Conservation (phyloP, 30 jellyfish, hydroid and myxozoan species). For the Aurelia aurita region DNA sequence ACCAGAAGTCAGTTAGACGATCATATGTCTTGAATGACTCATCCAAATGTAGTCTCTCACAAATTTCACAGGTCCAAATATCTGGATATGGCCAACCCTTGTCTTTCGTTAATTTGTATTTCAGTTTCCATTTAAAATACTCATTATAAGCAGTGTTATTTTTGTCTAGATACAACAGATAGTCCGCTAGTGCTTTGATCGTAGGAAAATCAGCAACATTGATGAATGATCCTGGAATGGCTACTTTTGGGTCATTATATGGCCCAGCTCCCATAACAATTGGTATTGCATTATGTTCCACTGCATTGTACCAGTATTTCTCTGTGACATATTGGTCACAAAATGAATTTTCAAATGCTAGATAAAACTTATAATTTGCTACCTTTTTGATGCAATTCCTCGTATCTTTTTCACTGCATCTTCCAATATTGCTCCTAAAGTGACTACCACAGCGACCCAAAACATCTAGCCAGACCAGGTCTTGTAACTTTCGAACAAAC, state of each 20-base stretch:
- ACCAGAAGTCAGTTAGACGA: conserved; percentile 34
- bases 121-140: conserved; percentile 61
- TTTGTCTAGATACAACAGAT: conserved; percentile 44
- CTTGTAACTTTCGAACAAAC: conserved; percentile 31
- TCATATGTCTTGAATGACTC: not conserved
- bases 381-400: conserved; percentile 32
- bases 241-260: conserved; percentile 55
- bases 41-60: conserved; percentile 34
- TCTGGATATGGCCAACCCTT: conserved; percentile 62
- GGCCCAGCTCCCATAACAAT: conserved; percentile 79
- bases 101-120: conserved; percentile 5
- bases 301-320: conserved; percentile 64
- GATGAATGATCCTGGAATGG: conserved; percentile 73
- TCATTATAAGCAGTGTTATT: conserved; percentile 70
- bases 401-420: conserved; percentile 4
- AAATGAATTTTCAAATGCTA: conserved; percentile 67
- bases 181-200: conserved; percentile 51
- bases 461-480: conserved; percentile 26
- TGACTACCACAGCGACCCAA: conserved; percentile 54
- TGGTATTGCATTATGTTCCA: conserved; percentile 46
- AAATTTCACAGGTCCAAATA: conserved; percentile 41
- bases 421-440: not conserved
- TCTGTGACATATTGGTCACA: conserved; percentile 75
- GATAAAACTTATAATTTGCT: conserved; percentile 47
- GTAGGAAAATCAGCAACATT: conserved; percentile 55